Base-by-base conservation (phyloP, 2,113 vertebrate species). In the Pimephales promelas region DNA sequence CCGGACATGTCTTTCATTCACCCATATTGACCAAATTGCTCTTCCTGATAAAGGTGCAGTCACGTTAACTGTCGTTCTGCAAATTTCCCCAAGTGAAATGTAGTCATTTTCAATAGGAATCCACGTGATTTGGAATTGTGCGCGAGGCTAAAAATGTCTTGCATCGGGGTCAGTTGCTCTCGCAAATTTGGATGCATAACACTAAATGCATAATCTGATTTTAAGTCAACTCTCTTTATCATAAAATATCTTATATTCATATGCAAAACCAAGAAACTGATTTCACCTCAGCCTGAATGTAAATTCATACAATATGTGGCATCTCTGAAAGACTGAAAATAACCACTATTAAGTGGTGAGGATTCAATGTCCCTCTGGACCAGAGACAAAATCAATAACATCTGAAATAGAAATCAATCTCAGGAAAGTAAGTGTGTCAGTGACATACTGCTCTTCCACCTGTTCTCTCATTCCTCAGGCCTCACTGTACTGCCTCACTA, bases 321-420 rank as follows among this genome's bases (percentile, higher is more conserved):
- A 59, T 45, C 36, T 61, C n/a, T 43, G 76, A 71, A 34, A 52
- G 64, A 84, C 82, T 75, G 9, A 75, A 86, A 84, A 87, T 86
- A 68, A 81, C 82, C 77, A 85, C 49, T 68, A 89, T 88, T 89
- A 87, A 83, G 87, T 88, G 86, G 84, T 84, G 83, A 89, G 88
- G 89, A 85, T 88, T 88, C 88, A 87, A 90, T 87, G 84, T 86
- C 14, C 86, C 54, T 88, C 86, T 91, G 92, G 89, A 92, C 81
- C 84, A 7, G 78, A 88, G 88, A 91, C 90, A 91, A 82, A 92
- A 94, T 93, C 92, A 84, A 93, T 93, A 93, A 59, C 83, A 88
- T 88, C 89, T 87, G 85, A 92, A 91, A 90, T 84, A 91, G 89
- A 92, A 92, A 92, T 90, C 91, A 92, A 88, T 90, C 77, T 59